These are phyloP conservation scores for Meloidogyne chitwoodi DNA, from an alignment of 1,140 invertebrate species.

Conservation along the genomic window DNA sequence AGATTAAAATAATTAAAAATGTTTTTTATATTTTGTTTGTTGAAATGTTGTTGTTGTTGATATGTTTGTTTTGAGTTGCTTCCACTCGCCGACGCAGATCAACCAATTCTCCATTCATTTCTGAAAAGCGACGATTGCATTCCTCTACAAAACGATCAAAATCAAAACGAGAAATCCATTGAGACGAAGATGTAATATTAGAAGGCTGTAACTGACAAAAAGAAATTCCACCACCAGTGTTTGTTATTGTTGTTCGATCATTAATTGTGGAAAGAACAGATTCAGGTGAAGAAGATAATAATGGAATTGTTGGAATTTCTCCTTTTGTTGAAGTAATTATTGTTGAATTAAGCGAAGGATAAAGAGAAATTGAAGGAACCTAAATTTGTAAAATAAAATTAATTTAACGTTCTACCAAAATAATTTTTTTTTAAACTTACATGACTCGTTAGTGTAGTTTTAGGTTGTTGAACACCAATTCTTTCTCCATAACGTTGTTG, in stretches of 20 bases:
- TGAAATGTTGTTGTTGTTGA: neutral
- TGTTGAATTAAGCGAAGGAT: neutral
- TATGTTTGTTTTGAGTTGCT: neutral
- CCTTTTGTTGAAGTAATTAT: neutral
- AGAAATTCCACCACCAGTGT: neutral
- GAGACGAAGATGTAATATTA: too few species aligned
- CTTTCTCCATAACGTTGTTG: neutral
- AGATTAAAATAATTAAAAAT: neutral
- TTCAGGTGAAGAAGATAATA: neutral
- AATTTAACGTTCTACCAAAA: too few species aligned
- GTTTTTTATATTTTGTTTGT: neutral
- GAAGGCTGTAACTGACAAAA: neutral
- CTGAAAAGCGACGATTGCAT: neutral
- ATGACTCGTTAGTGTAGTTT: neutral
- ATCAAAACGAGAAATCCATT: neutral
- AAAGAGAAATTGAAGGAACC: neutral
- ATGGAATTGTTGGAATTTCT: neutral
- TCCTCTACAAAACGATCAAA: constrained; percentile 11
- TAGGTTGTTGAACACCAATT: neutral
- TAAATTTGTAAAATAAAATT: too few species aligned
- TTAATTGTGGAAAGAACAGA: neutral
- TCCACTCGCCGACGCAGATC: neutral
- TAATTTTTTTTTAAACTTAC: neutral
- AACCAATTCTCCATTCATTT: neutral
- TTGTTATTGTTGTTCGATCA: neutral